These are phyloP conservation scores for Atta colombica DNA, from an alignment of 1,140 invertebrate species.

Conservation along the genomic window DNA sequence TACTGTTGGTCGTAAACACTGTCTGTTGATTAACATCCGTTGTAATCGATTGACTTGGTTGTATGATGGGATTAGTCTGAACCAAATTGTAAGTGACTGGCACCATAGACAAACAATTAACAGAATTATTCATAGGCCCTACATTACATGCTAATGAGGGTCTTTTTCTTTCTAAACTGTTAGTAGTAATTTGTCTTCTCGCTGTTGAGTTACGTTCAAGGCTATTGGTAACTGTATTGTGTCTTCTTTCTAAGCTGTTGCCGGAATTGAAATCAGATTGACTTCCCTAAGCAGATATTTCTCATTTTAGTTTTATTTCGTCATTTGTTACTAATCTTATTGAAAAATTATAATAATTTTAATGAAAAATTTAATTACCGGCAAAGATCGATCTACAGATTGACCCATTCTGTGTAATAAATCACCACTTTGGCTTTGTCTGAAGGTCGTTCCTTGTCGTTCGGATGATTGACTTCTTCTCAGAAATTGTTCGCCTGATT, in stretches of 20 bases:
- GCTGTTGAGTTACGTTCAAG: slow-evolving; percentile 84
- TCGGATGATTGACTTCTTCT: slow-evolving; percentile 84
- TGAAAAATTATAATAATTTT: neutral
- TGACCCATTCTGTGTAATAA: slow-evolving; percentile 84
- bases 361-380: slow-evolving; percentile 71
- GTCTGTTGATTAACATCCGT: slow-evolving; percentile 80
- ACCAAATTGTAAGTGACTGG: slow-evolving; percentile 84
- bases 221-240: slow-evolving; percentile 85
- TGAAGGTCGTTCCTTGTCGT: slow-evolving; percentile 80
- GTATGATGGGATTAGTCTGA: slow-evolving; percentile 83
- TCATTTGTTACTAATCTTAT: neutral
- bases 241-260: slow-evolving; percentile 83
- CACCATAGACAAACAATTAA: slow-evolving; percentile 84
- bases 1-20: slow-evolving; percentile 77
- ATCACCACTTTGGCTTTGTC: slow-evolving; percentile 85
- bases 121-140: slow-evolving; percentile 77
- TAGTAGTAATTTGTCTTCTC: slow-evolving; percentile 83
- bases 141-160: slow-evolving; percentile 79
- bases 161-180: slow-evolving; percentile 84
- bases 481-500: slow-evolving; percentile 84
- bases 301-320: slow-evolving; percentile 20
- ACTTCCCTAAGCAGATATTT: slow-evolving; percentile 74
- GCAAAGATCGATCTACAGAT: slow-evolving; percentile 81
- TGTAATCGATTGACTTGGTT: slow-evolving; percentile 79
- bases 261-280: slow-evolving; percentile 76